Evolutionary conservation across 2,888 invertebrate genomes (phyloP), one percentile per base, ranked within the genome.

Genomic region (Brachyopa scutellaris): DNA sequence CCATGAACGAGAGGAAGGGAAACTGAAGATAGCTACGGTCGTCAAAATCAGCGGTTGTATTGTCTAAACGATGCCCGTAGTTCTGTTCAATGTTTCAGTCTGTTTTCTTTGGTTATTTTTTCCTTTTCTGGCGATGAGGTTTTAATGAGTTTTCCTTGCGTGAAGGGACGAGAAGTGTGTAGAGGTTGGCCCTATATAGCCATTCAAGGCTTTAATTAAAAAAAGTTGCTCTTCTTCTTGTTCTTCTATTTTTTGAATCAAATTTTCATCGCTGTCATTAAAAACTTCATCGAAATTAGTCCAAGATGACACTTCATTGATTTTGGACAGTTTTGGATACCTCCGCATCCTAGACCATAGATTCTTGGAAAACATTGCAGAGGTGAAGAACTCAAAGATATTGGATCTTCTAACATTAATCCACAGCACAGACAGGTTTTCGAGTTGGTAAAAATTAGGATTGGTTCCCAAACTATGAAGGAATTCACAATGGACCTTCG

Each of bases 1-100:
- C n/a, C n/a, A n/a, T n/a, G 49, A 33, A 11, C 17, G 15, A 26
- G 21, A 23, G n/a, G 19, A 17, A 11, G 1, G 15, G 36, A 13
- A n/a, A 8, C n/a, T 21, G 40, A 21, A 15, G 23, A 61, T 15
- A 62, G 59, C 59, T 13, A 7, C 7, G 29, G 51, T 51, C 53
- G 64, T 80, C 80, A 74, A 76, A 80, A 76, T 76, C 80, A 80
- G 80, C 45, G 45, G 76, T 76, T 57, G 76, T 59, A 59, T 80
- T 80, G 74, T 80, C 69, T 57, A 76, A 74, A 76, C 11, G 67
- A 69, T 69, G 47, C 26, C 31, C 36, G 67, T 49, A 69, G 74
- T 62, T 74, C 79, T 80, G 57, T 80, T 80, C 74, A 74, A 57
- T 62, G 67, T 67, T 67, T 59, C 33, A 57, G 64, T 57, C 66